A percentile compares a stretch with the other conserved stretches of the same genome.
Conservation (phyloP, 2,888 invertebrate species). For the Apotomis betuletana region DNA sequence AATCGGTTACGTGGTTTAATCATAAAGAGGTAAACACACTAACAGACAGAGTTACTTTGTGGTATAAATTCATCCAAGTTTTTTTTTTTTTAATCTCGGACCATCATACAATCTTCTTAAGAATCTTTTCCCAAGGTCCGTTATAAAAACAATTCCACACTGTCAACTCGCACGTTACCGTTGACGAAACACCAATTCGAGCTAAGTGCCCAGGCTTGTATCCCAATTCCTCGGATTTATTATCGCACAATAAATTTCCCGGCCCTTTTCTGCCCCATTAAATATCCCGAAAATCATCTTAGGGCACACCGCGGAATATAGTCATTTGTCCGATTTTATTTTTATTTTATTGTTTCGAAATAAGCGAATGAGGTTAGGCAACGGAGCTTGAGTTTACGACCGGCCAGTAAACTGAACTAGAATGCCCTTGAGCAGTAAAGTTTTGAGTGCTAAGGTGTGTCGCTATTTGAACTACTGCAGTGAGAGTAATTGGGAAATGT, state of each 20-base stretch:
- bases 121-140: no score
- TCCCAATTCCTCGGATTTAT: conserved; percentile 46
- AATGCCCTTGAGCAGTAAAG: conserved; percentile 18
- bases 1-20: no score
- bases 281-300: conserved; percentile 47
- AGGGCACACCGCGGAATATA: conserved; percentile 35
- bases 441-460: conserved; percentile 21
- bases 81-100: no score
- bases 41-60: no score
- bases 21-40: no score
- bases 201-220: conserved; percentile 44
- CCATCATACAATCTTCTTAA: no score
- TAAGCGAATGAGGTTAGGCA: conserved; percentile 23
- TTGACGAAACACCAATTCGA: conserved; percentile 43
- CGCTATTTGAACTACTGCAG: background rate
- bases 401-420: background rate
- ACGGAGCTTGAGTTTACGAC: conserved; percentile 25
- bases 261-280: conserved; percentile 49
- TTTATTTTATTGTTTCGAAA: conserved; percentile 41
- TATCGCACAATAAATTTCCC: conserved; percentile 43
- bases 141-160: background rate
- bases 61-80: no score
- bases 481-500: background rate
- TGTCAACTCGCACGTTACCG: conserved; percentile 28
- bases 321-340: conserved; percentile 39